Conservation (phyloP, 2,113 vertebrate species). For the Dipodomys ordii region DNA sequence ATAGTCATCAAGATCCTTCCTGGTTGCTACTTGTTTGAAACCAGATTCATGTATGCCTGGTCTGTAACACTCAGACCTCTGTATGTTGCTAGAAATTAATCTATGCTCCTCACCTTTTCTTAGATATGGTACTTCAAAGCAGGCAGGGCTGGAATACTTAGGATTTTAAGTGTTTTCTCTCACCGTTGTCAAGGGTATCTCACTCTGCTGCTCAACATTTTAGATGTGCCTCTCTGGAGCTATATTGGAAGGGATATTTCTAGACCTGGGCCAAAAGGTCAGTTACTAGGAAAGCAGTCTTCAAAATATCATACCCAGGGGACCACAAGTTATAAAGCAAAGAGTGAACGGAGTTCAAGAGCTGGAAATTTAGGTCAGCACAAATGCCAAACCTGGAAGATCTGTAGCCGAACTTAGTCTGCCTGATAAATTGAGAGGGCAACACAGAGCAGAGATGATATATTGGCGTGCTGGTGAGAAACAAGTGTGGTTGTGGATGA, state of each 20-base stretch:
- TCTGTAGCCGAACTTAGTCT: neutral
- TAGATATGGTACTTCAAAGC: neutral
- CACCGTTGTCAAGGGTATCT: neutral
- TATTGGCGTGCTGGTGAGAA: constrained; percentile 1
- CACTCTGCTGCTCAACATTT: neutral
- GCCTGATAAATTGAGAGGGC: constrained; percentile 16
- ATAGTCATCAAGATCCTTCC: neutral
- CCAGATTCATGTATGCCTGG: neutral
- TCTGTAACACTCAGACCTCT: neutral
- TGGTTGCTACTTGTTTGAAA: neutral
- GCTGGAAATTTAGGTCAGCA: constrained; percentile 62
- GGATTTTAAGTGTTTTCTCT: neutral
- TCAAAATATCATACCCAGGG: constrained; percentile 66
- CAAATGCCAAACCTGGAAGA: constrained; percentile 49
- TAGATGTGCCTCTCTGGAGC: neutral
- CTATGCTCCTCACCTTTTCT: neutral
- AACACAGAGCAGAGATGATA: constrained; percentile 4
- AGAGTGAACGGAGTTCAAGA: constrained; percentile 53
- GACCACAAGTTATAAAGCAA: constrained; percentile 31
- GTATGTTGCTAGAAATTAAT: neutral
- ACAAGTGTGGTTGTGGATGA: neutral
- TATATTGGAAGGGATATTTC: constrained; percentile 1
- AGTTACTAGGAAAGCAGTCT: constrained; percentile 24
- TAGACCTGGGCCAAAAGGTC: constrained; percentile 10
- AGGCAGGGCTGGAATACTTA: neutral